These are phyloP conservation scores for Argynnis bischoffii DNA, from an alignment of 2,888 invertebrate genomes.

Conservation along the genomic window DNA sequence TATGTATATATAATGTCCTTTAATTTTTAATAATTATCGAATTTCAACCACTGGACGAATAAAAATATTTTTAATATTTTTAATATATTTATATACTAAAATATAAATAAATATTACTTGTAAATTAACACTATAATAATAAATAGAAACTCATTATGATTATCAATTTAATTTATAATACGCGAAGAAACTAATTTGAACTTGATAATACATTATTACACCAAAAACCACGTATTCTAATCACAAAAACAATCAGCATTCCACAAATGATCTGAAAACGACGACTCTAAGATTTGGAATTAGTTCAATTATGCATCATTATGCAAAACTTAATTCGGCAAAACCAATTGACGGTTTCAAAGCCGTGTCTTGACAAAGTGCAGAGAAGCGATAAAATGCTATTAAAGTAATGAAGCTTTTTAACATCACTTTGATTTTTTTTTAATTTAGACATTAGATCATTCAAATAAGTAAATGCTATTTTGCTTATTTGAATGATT, in stretches of 20 bases:
- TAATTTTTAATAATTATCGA: too few species aligned
- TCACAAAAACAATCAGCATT: slow-evolving; percentile 19
- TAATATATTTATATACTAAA: too few species aligned
- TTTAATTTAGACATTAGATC: too few species aligned
- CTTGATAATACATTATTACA: slow-evolving; percentile 1
- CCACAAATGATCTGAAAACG: slow-evolving; percentile 15
- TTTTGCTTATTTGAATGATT: too few species aligned
- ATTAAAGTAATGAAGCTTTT: not conserved
- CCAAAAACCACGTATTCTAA: slow-evolving; percentile 10
- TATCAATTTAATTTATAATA: not conserved
- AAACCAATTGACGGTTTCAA: not conserved
- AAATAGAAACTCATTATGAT: not conserved
- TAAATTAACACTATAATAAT: not conserved
- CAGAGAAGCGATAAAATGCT: not conserved
- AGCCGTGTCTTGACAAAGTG: not conserved
- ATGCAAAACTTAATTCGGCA: slow-evolving; percentile 20
- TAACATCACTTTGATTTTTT: too few species aligned
- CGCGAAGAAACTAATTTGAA: slow-evolving; percentile 1
- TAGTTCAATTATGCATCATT: slow-evolving; percentile 14
- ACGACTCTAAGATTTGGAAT: slow-evolving; percentile 16
- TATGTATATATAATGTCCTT: too few species aligned
- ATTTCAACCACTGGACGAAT: too few species aligned
- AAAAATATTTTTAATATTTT: too few species aligned
- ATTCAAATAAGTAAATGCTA: too few species aligned
- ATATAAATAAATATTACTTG: too few species aligned